phyloP scores from a whole-genome alignment of 2,113 vertebrate genomes.

The Tragulus kanchil region DNA sequence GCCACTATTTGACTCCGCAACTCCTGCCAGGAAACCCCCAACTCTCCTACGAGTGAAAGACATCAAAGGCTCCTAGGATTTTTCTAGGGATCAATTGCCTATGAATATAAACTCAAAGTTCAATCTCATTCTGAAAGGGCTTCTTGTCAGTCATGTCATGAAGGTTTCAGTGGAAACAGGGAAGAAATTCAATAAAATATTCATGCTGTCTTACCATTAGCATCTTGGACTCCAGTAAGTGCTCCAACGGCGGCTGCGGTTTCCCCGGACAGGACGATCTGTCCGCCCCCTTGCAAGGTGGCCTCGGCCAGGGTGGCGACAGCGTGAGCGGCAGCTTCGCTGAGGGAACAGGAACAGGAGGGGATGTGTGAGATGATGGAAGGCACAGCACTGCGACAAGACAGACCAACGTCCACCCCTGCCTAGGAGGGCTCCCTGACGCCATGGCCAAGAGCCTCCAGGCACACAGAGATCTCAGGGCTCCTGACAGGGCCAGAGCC shows the following conservation, averaged over 20 bases:
- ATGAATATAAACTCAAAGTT: conserved; percentile 60
- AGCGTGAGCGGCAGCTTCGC: conserved; percentile 98
- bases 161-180: conserved; percentile 73
- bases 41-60: conserved; percentile 16
- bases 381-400: neutral
- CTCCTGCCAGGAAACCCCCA: neutral
- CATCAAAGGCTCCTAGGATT: conserved; percentile 32
- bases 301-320: conserved; percentile 98
- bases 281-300: conserved; percentile 97
- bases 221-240: conserved; percentile 96
- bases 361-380: neutral
- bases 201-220: conserved; percentile 90
- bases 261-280: conserved; percentile 97
- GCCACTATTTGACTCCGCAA: neutral
- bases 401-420: neutral
- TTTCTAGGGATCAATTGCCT: conserved; percentile 31
- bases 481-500: neutral
- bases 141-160: conserved; percentile 23
- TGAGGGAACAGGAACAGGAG: conserved; percentile 79
- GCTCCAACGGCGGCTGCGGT: conserved; percentile 98
- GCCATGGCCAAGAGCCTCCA: neutral
- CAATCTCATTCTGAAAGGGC: conserved; percentile 53
- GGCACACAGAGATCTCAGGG: neutral
- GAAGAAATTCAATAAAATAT: conserved; percentile 71
- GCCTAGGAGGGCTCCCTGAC: neutral